phyloP scores from a whole-genome alignment of 23 tunicate species.

The Phallusia fumigata region DNA sequence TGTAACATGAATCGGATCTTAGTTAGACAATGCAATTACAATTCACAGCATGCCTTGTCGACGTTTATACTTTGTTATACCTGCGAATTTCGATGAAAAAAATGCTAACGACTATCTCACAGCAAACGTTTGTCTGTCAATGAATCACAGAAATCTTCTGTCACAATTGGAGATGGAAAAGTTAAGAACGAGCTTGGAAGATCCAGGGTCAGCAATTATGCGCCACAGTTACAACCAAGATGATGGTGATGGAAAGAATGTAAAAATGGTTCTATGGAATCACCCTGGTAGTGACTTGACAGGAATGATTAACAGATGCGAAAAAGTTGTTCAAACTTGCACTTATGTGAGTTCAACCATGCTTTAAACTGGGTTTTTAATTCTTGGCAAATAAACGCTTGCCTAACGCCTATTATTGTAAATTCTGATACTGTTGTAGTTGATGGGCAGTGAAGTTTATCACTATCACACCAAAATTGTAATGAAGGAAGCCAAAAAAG shows the following conservation, averaged over 20 bases:
- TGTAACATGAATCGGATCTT: too few species aligned
- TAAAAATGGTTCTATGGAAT: slow-evolving; percentile 71
- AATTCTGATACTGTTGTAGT: too few species aligned
- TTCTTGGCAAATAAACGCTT: too few species aligned
- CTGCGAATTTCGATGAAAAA: too few species aligned
- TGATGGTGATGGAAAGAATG: slow-evolving; percentile 61
- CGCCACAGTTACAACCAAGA: slow-evolving; percentile 51
- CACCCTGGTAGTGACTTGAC: slow-evolving; percentile 88
- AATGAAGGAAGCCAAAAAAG: slow-evolving; percentile 73
- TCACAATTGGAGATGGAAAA: slow-evolving; percentile 46
- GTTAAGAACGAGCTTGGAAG: slow-evolving; percentile 47
- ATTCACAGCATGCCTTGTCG: too few species aligned
- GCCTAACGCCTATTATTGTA: background rate
- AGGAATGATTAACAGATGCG: slow-evolving; percentile 75
- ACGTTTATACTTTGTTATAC: too few species aligned
- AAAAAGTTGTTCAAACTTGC: slow-evolving; percentile 84
- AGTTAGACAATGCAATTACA: too few species aligned
- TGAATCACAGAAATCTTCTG: slow-evolving; percentile 50
- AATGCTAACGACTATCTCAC: too few species aligned
- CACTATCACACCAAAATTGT: slow-evolving; percentile 82
- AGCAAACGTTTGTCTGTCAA: background rate
- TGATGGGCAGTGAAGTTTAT: slow-evolving; percentile 78
- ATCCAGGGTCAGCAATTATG: slow-evolving; percentile 72
- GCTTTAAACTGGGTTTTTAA: too few species aligned
- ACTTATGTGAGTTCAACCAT: slow-evolving; percentile 26